phyloP scores from a whole-genome alignment of 64 coral and sea anemone species.

The Acropora tenuis region DNA sequence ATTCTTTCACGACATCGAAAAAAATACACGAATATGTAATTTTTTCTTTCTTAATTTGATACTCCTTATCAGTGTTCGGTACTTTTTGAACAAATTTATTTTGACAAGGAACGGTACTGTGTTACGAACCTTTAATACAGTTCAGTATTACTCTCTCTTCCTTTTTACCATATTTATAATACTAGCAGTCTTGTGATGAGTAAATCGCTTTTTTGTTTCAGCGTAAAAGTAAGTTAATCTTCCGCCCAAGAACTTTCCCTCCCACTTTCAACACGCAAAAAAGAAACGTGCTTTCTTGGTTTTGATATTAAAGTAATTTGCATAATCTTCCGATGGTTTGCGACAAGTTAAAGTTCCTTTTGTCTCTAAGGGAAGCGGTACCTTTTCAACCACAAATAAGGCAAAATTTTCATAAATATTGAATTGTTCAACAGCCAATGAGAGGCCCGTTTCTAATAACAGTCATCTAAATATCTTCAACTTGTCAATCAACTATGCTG shows the following conservation, averaged over 20 bases:
- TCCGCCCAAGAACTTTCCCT: too few relatives aligned
- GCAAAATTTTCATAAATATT: slow-evolving; percentile 42
- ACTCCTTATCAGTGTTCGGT: too few relatives aligned
- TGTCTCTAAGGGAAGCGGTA: neutral
- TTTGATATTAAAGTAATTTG: slow-evolving; percentile 2
- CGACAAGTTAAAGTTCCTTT: slow-evolving; percentile 15
- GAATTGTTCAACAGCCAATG: slow-evolving; percentile 38
- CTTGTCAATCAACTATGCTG: slow-evolving; percentile 42
- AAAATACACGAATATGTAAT: neutral
- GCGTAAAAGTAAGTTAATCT: too few relatives aligned
- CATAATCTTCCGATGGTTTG: neutral
- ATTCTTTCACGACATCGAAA: neutral
- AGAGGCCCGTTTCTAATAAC: slow-evolving; percentile 5
- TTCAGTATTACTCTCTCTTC: too few relatives aligned
- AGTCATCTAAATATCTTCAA: slow-evolving; percentile 39
- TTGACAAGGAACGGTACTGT: too few relatives aligned
- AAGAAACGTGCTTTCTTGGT: neutral
- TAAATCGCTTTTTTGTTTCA: too few relatives aligned
- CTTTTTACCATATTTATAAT: too few relatives aligned
- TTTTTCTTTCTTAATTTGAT: neutral
- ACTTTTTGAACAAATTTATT: too few relatives aligned
- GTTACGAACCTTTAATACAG: too few relatives aligned
- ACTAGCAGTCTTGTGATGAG: too few relatives aligned
- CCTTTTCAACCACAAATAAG: slow-evolving; percentile 5
- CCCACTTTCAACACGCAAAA: too few relatives aligned